Conservation (phyloP, 2,797 vertebrate species). For the Catamblyrhynchus diadema region DNA sequence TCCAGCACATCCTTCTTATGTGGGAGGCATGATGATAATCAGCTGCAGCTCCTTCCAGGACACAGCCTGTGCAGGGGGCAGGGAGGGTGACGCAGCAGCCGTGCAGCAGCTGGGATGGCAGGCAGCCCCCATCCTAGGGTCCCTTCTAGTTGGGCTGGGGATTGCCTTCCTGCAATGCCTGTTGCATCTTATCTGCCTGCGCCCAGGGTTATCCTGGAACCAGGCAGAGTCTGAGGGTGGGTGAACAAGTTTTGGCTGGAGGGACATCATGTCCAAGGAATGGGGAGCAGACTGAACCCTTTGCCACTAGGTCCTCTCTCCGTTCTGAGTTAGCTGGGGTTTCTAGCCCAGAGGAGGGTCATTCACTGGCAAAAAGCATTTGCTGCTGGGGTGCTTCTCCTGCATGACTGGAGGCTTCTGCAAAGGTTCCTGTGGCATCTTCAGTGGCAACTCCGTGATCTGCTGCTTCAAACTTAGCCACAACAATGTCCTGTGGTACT, state of each 20-base stretch:
- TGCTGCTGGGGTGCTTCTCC: neutral
- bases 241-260: neutral
- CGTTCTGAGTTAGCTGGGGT: neutral
- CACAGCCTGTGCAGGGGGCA: neutral
- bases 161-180: fast-evolving
- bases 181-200: neutral
- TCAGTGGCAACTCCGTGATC: neutral
- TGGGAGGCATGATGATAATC: conserved; percentile 52
- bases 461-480: neutral
- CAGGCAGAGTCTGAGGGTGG: neutral
- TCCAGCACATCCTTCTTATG: conserved; percentile 38
- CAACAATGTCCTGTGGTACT: neutral
- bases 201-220: neutral
- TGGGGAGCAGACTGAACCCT: fast-evolving
- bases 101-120: neutral
- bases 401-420: neutral
- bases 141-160: neutral
- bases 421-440: neutral
- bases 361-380: neutral
- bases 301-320: neutral
- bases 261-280: neutral
- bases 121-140: neutral
- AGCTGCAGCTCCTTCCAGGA: conserved; percentile 12
- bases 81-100: neutral
- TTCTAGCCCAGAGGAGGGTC: neutral